phyloP scores from a whole-genome alignment of 2,888 invertebrate genomes.

The Lasius platythorax region DNA sequence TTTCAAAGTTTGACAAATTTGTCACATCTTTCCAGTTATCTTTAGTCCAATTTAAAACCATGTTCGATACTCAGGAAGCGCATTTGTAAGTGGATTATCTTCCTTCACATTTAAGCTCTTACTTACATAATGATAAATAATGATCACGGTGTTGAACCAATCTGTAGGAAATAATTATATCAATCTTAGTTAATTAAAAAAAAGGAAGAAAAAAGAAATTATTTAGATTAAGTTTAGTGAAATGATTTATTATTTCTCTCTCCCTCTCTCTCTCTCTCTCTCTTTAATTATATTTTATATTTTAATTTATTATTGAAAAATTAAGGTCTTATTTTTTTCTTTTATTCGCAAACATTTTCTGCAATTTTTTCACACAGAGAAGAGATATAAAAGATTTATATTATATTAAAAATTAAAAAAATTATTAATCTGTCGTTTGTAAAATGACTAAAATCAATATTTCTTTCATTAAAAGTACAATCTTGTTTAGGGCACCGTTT shows the following conservation, averaged over 20 bases:
- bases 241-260: neutral
- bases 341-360: neutral
- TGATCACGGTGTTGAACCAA: neutral
- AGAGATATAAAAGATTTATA: neutral
- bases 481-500: slow-evolving; percentile 86
- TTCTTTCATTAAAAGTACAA: neutral
- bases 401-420: neutral
- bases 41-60: slow-evolving; percentile 87
- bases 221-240: neutral
- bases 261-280: neutral
- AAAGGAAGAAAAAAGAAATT: neutral
- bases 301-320: slow-evolving; percentile 1
- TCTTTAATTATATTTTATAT: neutral
- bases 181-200: neutral
- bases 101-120: neutral
- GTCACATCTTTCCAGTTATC: slow-evolving; percentile 88
- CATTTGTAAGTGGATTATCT: slow-evolving; percentile 87
- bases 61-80: slow-evolving; percentile 90
- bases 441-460: neutral
- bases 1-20: slow-evolving; percentile 89
- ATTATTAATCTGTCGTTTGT: neutral
- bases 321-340: neutral
- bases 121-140: neutral
- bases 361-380: neutral
- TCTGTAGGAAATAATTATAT: neutral